Base-by-base conservation (phyloP, 2,888 invertebrate genomes). In the Pollenia amentaria region DNA sequence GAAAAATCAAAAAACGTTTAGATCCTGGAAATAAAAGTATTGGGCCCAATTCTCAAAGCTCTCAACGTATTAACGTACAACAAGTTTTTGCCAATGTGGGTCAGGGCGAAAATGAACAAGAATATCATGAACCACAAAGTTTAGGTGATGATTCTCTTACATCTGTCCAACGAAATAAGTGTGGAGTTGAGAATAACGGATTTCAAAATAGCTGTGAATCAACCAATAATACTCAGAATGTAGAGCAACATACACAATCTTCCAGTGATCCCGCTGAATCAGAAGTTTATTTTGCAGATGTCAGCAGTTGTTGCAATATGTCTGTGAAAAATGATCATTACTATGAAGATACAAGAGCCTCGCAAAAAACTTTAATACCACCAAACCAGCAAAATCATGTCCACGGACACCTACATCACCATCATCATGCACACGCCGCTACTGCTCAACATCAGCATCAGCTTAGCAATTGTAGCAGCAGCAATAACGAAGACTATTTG, bases 251-350 rank as follows among this genome's bases (percentile, higher is more conserved):
- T 62, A 85, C 82, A 9, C 84, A 84, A 18, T 89, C 93, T 84
- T 82, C 82, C 0, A 89, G 93, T 12, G 96, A 96, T 90, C 95
- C 95, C 21, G 95, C 96, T 0, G 97, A 97, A 90, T 97, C 97
- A 0, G 97, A 97, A 91, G 95, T 97, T 0, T 97, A 97, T 91
- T 97, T 97, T 90, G 97, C 97, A 0, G 97, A 97, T 89, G 97
- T 97, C 0, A 97, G 97, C 40, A 97, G 97, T 83, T 97, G 97
- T 90, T 97, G 97, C 90, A 96, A 96, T 90, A 95, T 96, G 69
- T 96, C 96, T 4, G 95, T 96, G 0, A 95, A 95, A 93, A 93
- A 93, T 85, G 93, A 93, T 84, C 93, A 92, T 82, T 93, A 92
- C 86, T 93, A 93, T 69, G 93, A 93, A 75, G 93, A 93, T 80